phyloP scores from a whole-genome alignment of 2,888 invertebrate species.

The Escarpia spicata region DNA sequence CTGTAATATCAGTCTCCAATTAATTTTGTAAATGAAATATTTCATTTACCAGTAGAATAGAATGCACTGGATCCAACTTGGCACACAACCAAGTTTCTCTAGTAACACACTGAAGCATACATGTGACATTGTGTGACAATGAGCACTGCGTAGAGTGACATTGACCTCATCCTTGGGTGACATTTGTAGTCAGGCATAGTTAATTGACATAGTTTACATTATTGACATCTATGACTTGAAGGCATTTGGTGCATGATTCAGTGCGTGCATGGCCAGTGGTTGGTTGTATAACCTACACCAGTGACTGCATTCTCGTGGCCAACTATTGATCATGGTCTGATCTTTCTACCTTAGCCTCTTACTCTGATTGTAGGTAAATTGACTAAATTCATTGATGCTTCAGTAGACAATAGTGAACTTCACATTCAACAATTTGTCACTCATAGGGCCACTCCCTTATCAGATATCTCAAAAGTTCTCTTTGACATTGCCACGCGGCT shows the following conservation, averaged over 20 bases:
- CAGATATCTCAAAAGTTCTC: background rate
- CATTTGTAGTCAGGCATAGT: background rate
- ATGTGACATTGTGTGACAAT: background rate
- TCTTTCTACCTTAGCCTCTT: background rate
- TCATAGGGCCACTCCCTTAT: background rate
- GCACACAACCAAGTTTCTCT: background rate
- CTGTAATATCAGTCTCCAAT: too few relatives aligned
- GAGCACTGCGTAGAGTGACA: background rate
- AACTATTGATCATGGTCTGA: background rate
- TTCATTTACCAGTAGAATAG: background rate
- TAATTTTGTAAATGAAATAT: background rate
- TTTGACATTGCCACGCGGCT: background rate
- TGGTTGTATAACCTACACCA: background rate
- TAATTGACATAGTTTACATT: background rate
- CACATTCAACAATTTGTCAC: background rate
- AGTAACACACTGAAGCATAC: background rate
- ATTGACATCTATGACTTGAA: background rate
- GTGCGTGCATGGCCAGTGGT: background rate
- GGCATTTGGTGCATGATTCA: background rate
- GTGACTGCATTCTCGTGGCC: background rate
- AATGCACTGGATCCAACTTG: background rate
- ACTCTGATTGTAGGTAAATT: background rate
- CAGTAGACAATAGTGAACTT: background rate
- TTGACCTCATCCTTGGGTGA: background rate
- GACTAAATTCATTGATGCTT: background rate